Conservation (phyloP, 2,797 vertebrate genomes). For the Coccyzus lansbergi region DNA sequence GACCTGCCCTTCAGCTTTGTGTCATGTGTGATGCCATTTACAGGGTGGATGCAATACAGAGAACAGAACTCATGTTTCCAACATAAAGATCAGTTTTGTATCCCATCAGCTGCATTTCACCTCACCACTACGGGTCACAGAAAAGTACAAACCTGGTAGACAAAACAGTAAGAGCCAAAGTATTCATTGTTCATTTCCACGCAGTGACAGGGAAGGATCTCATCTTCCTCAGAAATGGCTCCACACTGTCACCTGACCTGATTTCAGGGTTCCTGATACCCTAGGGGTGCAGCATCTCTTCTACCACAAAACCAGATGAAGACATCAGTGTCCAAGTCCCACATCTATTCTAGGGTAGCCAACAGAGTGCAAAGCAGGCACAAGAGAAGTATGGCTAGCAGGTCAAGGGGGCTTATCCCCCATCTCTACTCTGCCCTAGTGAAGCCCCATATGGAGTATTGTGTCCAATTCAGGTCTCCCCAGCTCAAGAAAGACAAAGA, state of each 20-base stretch:
- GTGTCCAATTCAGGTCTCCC: too few species aligned
- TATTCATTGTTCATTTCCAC: background rate
- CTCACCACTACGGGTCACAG: background rate
- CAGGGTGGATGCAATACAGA: accelerated
- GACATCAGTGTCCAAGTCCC: background rate
- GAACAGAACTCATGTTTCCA: accelerated
- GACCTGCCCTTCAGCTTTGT: background rate
- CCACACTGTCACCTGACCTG: background rate
- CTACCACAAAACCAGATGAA: background rate
- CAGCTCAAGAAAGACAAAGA: too few species aligned
- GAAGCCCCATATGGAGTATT: too few species aligned
- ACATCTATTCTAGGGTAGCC: background rate
- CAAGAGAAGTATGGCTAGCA: too few species aligned
- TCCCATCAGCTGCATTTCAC: accelerated
- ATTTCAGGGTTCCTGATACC: accelerated
- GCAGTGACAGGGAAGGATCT: background rate
- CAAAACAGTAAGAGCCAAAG: background rate
- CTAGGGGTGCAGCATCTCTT: background rate
- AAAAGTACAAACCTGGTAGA: accelerated
- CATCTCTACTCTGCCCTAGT: too few species aligned
- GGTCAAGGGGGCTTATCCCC: too few species aligned
- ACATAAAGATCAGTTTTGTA: accelerated
- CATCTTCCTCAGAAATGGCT: background rate
- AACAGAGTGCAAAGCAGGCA: background rate
- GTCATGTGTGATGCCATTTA: background rate